These are phyloP conservation scores for Lemur catta DNA, from an alignment of 2,797 vertebrate genomes.

Conservation along the genomic window DNA sequence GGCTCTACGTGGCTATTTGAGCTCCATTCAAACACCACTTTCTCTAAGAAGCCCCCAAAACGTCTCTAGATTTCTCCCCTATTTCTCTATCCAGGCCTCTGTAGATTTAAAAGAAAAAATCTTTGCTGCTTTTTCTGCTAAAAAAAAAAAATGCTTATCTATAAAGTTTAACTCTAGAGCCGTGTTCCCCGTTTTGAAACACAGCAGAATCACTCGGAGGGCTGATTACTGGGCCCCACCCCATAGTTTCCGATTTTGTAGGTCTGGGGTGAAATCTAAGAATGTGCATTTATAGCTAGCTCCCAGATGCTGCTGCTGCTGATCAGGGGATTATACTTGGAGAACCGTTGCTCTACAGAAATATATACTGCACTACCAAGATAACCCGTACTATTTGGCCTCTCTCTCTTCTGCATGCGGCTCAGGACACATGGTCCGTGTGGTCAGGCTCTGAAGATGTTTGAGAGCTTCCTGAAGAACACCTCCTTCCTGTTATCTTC, in stretches of 20 bases:
- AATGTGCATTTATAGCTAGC: not conserved
- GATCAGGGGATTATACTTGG: not conserved
- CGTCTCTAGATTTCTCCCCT: not conserved
- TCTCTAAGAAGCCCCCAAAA: not conserved
- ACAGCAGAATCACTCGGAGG: not conserved
- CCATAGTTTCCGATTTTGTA: not conserved
- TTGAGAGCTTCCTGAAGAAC: slow-evolving; percentile 46
- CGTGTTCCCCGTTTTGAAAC: not conserved
- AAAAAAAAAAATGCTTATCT: not conserved
- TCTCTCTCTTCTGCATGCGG: not conserved
- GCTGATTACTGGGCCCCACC: not conserved
- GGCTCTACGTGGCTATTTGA: not conserved
- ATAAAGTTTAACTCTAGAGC: not conserved
- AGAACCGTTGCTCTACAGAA: not conserved
- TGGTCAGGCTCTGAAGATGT: slow-evolving; percentile 59
- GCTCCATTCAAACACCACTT: not conserved
- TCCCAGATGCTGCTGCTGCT: not conserved
- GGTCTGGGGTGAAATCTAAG: no score
- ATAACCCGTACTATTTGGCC: no score
- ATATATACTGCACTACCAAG: not conserved
- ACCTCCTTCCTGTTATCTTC: not conserved
- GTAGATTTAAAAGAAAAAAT: not conserved
- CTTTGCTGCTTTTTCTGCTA: not conserved
- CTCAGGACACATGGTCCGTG: slow-evolving; percentile 65
- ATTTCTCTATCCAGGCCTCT: not conserved